These are phyloP conservation scores for Decapterus maruadsi DNA, from an alignment of 2,797 vertebrate genomes.

Conservation along the genomic window DNA sequence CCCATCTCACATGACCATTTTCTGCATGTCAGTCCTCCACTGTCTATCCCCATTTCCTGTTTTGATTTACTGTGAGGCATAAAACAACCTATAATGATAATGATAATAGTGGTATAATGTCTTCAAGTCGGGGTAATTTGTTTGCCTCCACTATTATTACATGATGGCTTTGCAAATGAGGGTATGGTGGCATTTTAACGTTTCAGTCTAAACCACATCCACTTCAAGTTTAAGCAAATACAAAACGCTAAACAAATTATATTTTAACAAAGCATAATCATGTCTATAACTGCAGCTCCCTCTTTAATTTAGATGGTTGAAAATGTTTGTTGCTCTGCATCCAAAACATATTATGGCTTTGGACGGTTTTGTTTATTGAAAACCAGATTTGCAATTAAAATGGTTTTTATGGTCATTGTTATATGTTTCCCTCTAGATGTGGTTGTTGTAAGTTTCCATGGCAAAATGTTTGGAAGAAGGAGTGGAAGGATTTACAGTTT, in stretches of 20 bases:
- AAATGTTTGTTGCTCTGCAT: slow-evolving; percentile 23
- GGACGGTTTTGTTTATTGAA: slow-evolving; percentile 38
- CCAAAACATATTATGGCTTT: slow-evolving; percentile 34
- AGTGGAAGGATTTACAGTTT: slow-evolving; percentile 30
- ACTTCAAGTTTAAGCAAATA: slow-evolving; percentile 16
- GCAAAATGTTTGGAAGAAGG: not conserved
- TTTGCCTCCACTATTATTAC: not conserved
- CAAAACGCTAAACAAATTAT: slow-evolving; percentile 16
- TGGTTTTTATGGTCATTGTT: slow-evolving; percentile 18
- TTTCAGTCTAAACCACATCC: slow-evolving; percentile 22
- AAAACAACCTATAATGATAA: too few species aligned
- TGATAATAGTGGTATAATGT: not conserved
- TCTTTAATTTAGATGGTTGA: slow-evolving; percentile 32
- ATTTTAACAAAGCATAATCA: slow-evolving; percentile 18
- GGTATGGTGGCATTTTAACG: slow-evolving; percentile 18
- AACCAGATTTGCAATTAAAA: slow-evolving; percentile 42
- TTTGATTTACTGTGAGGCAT: too few species aligned
- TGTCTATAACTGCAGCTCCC: slow-evolving; percentile 1
- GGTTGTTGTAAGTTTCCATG: slow-evolving; percentile 1
- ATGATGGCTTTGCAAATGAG: slow-evolving; percentile 1
- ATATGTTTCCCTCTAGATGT: slow-evolving; percentile 15
- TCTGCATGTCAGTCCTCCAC: too few species aligned
- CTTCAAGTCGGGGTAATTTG: not conserved
- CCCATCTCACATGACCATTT: too few species aligned
- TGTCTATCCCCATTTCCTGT: too few species aligned